These are phyloP conservation scores for Aphis gossypii DNA, from an alignment of 1,140 invertebrate species.

Conservation along the genomic window DNA sequence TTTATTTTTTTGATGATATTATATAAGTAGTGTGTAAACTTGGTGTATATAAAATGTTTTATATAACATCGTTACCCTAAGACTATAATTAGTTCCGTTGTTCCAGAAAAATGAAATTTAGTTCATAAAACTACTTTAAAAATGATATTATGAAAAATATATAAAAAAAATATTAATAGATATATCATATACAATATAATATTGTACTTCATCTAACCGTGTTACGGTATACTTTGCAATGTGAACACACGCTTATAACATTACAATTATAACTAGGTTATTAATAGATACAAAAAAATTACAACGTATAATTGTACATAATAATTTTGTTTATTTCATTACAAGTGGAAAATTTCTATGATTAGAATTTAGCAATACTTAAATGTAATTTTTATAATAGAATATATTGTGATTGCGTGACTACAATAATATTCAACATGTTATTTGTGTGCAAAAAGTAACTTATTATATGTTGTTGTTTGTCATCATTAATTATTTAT, in stretches of 20 bases:
- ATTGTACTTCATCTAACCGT: no score
- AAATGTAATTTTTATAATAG: not conserved
- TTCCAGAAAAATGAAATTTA: no score
- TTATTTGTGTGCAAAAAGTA: not conserved
- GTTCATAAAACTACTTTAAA: no score
- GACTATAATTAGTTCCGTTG: no score
- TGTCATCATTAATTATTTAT: not conserved
- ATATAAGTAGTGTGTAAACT: no score
- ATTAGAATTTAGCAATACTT: not conserved
- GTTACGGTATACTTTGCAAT: no score
- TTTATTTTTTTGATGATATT: no score
- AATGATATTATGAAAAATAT: no score
- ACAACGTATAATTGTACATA: not conserved
- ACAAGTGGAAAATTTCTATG: not conserved
- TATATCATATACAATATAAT: no score
- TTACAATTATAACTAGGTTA: not conserved
- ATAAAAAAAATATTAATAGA: not conserved
- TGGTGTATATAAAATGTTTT: no score
- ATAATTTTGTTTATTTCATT: not conserved
- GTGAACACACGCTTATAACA: not conserved
- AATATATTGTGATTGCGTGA: not conserved
- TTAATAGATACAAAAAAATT: not conserved
- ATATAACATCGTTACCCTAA: no score
- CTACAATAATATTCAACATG: not conserved
- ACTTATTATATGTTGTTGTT: not conserved